Evolutionary conservation across 2,113 vertebrate genomes (phyloP).

Genomic region (Pionites leucogaster): DNA sequence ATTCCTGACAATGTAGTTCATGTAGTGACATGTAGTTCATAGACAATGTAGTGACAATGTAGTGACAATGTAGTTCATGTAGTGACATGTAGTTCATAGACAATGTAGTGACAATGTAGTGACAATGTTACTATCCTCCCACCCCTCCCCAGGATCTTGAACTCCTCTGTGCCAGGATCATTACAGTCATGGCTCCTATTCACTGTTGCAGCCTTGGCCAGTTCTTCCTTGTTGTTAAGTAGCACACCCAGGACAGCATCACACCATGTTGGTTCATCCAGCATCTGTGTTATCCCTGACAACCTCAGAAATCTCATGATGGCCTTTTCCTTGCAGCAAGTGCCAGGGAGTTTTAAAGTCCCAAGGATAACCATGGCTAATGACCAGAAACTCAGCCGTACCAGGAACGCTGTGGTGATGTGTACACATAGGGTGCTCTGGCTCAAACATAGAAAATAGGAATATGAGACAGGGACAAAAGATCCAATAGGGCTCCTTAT

Average conservation of each 20-base stretch:
- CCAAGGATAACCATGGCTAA: neutral
- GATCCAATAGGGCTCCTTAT: neutral
- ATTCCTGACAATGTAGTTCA: neutral
- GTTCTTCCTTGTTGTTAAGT: neutral
- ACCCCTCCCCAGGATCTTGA: neutral
- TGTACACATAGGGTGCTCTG: neutral
- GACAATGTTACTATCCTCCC: neutral
- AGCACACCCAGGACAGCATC: neutral
- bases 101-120: no score
- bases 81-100: no score
- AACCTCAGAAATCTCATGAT: neutral
- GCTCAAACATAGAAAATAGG: neutral
- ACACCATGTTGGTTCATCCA: neutral
- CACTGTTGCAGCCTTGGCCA: neutral
- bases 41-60: no score
- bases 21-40: no score
- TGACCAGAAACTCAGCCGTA: neutral
- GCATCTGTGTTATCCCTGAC: neutral
- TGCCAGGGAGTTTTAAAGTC: neutral
- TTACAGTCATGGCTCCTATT: neutral
- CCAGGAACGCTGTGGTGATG: neutral
- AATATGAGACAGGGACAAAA: neutral
- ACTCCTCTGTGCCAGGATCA: neutral
- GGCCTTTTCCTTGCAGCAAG: neutral
- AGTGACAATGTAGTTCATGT: neutral